Evolutionary conservation across 1,140 invertebrate species (phyloP).

Genomic region (Heliconius hewitsoni): DNA sequence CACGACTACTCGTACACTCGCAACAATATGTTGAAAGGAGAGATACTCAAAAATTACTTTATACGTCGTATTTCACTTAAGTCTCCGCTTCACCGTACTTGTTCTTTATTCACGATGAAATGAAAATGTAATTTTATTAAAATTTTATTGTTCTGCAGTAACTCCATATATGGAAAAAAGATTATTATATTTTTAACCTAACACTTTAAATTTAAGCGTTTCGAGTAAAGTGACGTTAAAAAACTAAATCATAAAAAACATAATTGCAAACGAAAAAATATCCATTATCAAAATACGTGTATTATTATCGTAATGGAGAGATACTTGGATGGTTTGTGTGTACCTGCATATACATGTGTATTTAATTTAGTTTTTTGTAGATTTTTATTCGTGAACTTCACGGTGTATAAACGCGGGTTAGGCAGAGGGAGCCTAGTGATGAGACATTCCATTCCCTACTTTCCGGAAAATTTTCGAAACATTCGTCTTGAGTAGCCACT

Average conservation of each 20-base stretch:
- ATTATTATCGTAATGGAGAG: neutral
- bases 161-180: neutral
- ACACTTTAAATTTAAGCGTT: neutral
- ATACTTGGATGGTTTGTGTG: neutral
- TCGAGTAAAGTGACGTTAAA: conserved; percentile 1
- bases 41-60: conserved; percentile 8
- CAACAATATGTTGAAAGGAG: conserved; percentile 10
- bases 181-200: conserved; percentile 11
- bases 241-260: neutral
- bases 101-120: conserved; percentile 5
- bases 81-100: neutral
- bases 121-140: conserved; percentile 11
- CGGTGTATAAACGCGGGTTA: no score
- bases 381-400: no score
- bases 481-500: no score
- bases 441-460: no score
- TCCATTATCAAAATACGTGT: conserved; percentile 9
- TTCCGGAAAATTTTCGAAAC: no score
- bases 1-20: neutral
- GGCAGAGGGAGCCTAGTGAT: no score
- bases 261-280: conserved; percentile 6
- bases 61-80: neutral
- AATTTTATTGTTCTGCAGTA: neutral
- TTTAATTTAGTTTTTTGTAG: no score
- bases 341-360: neutral